Base-by-base conservation (phyloP, 2,797 vertebrate species). In the Paguma larvata region DNA sequence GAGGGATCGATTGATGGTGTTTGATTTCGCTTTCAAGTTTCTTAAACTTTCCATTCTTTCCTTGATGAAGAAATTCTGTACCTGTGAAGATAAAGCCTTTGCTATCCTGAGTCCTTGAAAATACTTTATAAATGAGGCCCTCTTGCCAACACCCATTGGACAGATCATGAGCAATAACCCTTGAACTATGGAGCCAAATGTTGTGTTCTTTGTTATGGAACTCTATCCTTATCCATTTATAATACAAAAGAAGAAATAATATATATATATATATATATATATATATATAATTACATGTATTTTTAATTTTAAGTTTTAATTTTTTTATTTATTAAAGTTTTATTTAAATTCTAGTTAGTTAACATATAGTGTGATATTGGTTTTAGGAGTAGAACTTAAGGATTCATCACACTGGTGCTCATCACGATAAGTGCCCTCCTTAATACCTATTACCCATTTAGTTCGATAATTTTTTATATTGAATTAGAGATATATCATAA, bases 401-500 rank as follows among this genome's bases (percentile, higher is more conserved):
- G 72, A 73, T 73, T 73, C 41, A 73, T 44, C 72, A 73, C 23
- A 30, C 11, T 10, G 44, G 6, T 73, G 8, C 44, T 75, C 73
- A 18, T 46, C 44, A 18, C 7, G 8, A 10, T 59, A 75, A 30
- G 15, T 46, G 73, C 44, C 27, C 15, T 25, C 44, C 73, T 75
- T 32, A 46, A 46, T 75, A 27, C 41, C 44, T 44, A 75, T 46
- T 27, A 75, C 27, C 44, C 73, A 75, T 46, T 30, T 75, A 75
- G 14, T 25, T 25, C 23, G 46, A 78, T 48, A 65, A 73, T 27
- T 73, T 5, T 62, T 0, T 93, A 67, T 93, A 93, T 19, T 44
- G 23, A 83, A 70, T 68, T 86, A 65, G 62, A 95, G 13, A 65
- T 27, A 68, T 62, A 89, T 85, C 10, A 84, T 93, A 38, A 87